phyloP scores from a whole-genome alignment of 2,888 invertebrate genomes.

The Thymelicus lineola region DNA sequence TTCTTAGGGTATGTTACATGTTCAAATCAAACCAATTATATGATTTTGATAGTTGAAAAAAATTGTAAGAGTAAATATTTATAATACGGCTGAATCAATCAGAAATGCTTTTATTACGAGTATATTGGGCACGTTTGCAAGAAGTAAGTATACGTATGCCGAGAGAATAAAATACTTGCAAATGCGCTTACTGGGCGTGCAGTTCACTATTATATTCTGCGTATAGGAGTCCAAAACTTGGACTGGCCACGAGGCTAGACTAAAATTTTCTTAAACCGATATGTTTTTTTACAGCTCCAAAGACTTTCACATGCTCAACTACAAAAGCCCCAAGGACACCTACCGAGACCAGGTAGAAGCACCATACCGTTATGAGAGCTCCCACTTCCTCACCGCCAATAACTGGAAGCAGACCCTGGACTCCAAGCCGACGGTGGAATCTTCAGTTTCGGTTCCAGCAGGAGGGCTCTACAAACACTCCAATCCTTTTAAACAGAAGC shows the following conservation, averaged over 20 bases:
- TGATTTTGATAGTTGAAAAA: too few relatives aligned
- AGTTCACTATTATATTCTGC: too few relatives aligned
- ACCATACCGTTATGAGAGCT: constrained; percentile 65
- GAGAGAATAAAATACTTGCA: too few relatives aligned
- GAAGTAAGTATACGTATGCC: too few relatives aligned
- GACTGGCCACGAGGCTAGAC: too few relatives aligned
- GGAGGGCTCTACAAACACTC: constrained; percentile 69
- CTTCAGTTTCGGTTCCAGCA: constrained; percentile 59
- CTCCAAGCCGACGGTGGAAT: constrained; percentile 62
- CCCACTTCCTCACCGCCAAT: constrained; percentile 52
- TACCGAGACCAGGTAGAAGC: constrained; percentile 41
- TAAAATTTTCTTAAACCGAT: neutral
- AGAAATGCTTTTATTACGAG: too few relatives aligned
- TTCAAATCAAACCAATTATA: too few relatives aligned
- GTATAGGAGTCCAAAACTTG: too few relatives aligned
- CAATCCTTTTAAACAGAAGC: constrained; percentile 63
- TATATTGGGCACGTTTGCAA: too few relatives aligned
- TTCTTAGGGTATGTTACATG: constrained; percentile 55
- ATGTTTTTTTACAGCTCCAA: constrained; percentile 51
- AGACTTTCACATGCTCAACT: constrained; percentile 52
- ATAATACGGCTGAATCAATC: too few relatives aligned
- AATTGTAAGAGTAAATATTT: too few relatives aligned
- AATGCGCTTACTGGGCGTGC: too few relatives aligned
- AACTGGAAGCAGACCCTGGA: constrained; percentile 58
- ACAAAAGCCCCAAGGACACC: constrained; percentile 53